phyloP scores from a whole-genome alignment of 2,888 invertebrate genomes.

The Eupithecia centaureata region DNA sequence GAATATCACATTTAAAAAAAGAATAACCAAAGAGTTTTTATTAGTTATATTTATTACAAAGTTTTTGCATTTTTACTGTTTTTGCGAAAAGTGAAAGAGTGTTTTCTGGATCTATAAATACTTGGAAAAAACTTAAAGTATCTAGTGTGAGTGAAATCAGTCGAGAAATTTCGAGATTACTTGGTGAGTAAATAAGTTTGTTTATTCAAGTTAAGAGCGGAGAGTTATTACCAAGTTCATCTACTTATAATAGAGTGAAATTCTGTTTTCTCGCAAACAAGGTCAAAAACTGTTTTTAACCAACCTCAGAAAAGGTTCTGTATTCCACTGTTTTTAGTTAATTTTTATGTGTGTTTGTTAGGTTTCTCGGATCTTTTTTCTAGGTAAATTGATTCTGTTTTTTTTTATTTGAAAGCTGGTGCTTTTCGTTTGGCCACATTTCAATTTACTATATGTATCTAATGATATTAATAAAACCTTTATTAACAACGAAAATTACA shows the following conservation, averaged over 20 bases:
- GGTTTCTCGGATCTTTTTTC: no score
- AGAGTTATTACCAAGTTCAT: not conserved
- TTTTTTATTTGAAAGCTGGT: no score
- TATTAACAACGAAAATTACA: no score
- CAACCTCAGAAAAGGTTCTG: no score
- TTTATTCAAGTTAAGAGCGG: slow-evolving; percentile 13
- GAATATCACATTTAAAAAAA: not conserved
- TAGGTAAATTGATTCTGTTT: no score
- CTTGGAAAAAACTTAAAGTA: not conserved
- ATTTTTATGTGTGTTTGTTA: no score
- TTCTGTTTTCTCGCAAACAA: not conserved
- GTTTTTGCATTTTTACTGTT: not conserved
- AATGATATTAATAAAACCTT: no score
- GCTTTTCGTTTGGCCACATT: no score
- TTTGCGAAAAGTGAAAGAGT: not conserved
- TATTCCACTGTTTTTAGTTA: no score
- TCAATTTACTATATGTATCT: no score
- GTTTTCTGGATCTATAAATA: not conserved
- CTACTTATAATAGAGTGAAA: not conserved
- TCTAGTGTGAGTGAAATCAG: slow-evolving; percentile 33
- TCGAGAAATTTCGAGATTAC: slow-evolving; percentile 35
- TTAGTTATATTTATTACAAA: not conserved
- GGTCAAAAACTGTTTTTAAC: not conserved
- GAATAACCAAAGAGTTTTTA: not conserved
- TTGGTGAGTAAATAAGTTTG: slow-evolving; percentile 29